A percentile compares a stretch with the other conserved stretches of the same genome.
Evolutionary conservation across 2,797 vertebrate species (phyloP).

Genomic region (Anabacerthia variegaticeps): DNA sequence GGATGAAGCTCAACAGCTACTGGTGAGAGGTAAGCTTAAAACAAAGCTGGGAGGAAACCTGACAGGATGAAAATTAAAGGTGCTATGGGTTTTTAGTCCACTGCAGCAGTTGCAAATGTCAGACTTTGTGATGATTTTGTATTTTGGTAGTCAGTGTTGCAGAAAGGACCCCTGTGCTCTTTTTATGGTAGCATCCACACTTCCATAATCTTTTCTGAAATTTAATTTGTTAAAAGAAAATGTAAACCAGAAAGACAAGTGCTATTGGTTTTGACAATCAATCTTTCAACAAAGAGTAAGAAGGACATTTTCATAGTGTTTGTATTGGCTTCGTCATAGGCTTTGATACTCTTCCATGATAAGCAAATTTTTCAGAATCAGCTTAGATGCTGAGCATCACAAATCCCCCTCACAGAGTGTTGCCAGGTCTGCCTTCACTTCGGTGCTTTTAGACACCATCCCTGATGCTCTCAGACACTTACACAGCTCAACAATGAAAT

Average conservation of each 20-base stretch:
- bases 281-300: not conserved
- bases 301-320: not conserved
- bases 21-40: not conserved
- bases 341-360: not conserved
- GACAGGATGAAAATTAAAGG: not conserved
- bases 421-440: not conserved
- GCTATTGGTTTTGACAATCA: not conserved
- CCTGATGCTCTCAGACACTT: not conserved
- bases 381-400: not conserved
- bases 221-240: not conserved
- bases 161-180: not conserved
- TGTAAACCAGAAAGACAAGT: not conserved
- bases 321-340: not conserved
- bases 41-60: not conserved
- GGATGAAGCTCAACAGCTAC: not conserved
- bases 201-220: not conserved
- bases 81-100: not conserved
- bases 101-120: not conserved
- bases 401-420: not conserved
- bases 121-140: not conserved
- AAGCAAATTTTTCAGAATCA: not conserved
- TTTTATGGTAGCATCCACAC: not conserved
- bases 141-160: not conserved
- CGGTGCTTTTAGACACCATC: not conserved
- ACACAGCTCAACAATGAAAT: not conserved